Evolutionary conservation across 2,888 invertebrate genomes (phyloP).

Genomic region (Ochropacha duplaris): DNA sequence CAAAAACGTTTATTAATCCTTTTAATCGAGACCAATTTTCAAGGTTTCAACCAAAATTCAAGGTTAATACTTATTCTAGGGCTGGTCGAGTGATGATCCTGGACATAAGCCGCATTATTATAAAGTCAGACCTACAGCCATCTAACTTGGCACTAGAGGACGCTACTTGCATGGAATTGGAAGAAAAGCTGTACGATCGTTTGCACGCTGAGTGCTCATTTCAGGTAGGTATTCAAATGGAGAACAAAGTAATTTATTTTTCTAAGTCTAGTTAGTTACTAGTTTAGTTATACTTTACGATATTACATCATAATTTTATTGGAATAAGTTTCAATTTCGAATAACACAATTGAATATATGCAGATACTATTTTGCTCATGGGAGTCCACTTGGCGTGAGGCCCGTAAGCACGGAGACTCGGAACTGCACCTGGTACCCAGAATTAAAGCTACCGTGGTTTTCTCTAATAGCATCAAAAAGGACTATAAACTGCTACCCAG

Average conservation of each 20-base stretch:
- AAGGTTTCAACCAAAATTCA: background rate
- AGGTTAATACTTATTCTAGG: slow-evolving; percentile 49
- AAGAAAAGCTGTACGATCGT: slow-evolving; percentile 90
- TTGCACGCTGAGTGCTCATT: slow-evolving; percentile 87
- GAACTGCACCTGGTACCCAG: slow-evolving; percentile 89
- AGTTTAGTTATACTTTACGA: too few species aligned
- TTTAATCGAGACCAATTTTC: too few species aligned
- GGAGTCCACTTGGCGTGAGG: slow-evolving; percentile 89
- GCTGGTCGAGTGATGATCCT: slow-evolving; percentile 87
- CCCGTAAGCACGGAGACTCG: slow-evolving; percentile 87
- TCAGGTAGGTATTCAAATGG: slow-evolving; percentile 74
- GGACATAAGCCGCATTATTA: slow-evolving; percentile 87
- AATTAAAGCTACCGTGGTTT: slow-evolving; percentile 84
- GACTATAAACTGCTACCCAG: slow-evolving; percentile 87
- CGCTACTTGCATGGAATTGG: slow-evolving; percentile 91
- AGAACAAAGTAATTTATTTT: too few species aligned
- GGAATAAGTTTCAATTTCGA: too few species aligned
- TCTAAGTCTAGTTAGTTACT: too few species aligned
- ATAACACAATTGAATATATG: background rate
- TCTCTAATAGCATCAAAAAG: slow-evolving; percentile 89
- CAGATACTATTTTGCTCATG: slow-evolving; percentile 81
- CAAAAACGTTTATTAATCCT: too few species aligned
- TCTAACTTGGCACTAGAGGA: slow-evolving; percentile 86
- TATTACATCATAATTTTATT: too few species aligned
- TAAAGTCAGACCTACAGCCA: slow-evolving; percentile 89